A percentile compares a stretch with the other conserved stretches of the same genome.
These are phyloP conservation scores for Brachynemurus nebulosus DNA, from an alignment of 2,888 invertebrate genomes.

Conservation along the genomic window DNA sequence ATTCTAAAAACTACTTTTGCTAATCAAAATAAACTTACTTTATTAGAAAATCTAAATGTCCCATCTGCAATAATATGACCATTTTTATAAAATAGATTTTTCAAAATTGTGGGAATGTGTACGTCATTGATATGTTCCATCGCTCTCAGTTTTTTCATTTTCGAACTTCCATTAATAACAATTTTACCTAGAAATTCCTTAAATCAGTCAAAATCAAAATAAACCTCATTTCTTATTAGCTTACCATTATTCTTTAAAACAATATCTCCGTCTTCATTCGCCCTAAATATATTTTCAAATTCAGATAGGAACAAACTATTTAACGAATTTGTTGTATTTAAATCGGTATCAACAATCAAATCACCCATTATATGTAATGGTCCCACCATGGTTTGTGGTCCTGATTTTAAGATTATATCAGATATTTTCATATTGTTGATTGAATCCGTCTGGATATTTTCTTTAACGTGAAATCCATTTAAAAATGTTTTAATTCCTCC, in stretches of 20 bases:
- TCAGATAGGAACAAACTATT: conserved; percentile 23
- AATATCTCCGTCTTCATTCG: conserved; percentile 18
- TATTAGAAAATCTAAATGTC: conserved; percentile 22
- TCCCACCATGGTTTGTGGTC: conserved; percentile 25
- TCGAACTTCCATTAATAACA: conserved; percentile 22
- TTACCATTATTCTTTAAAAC: conserved; percentile 24
- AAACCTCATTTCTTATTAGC: conserved; percentile 4
- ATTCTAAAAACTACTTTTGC: background rate
- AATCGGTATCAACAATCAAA: conserved; percentile 25
- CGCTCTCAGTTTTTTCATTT: conserved; percentile 23
- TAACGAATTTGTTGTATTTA: conserved; percentile 26
- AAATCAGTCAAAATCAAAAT: background rate
- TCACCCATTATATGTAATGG: conserved; percentile 26
- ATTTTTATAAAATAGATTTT: conserved; percentile 23
- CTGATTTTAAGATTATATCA: conserved; percentile 30
- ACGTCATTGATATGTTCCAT: conserved; percentile 23
- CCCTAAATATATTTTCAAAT: conserved; percentile 20
- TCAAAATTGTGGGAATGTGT: conserved; percentile 21
- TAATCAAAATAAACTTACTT: conserved; percentile 17
- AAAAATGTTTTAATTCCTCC: conserved; percentile 24
- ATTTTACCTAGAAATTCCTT: conserved; percentile 24
- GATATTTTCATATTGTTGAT: conserved; percentile 29
- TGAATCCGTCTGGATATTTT: conserved; percentile 25
- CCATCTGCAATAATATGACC: conserved; percentile 20
- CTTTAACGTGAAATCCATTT: conserved; percentile 26